A percentile compares a stretch with the other conserved stretches of the same genome.
Conservation (phyloP, 2,113 vertebrate genomes). For the Rostratula benghalensis region DNA sequence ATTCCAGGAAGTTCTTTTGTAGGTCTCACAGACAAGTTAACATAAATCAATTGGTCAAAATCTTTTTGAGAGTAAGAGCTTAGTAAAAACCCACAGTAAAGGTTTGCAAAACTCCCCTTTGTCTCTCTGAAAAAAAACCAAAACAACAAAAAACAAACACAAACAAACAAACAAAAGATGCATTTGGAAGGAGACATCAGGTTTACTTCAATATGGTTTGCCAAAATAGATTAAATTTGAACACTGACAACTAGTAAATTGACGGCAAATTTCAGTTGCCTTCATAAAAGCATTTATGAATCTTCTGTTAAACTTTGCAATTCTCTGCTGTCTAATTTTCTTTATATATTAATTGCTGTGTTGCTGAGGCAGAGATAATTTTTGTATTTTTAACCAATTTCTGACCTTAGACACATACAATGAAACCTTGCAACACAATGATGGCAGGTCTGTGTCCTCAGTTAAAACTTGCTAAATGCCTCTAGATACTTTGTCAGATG, state of each 20-base stretch:
- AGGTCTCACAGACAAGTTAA: neutral
- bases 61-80: neutral
- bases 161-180: too few relatives aligned
- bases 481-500: neutral
- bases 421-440: neutral
- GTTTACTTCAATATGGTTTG: neutral
- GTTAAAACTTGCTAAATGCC: neutral
- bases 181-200: neutral
- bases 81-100: neutral
- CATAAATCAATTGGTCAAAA: neutral
- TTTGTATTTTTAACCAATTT: neutral
- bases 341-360: neutral
- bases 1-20: neutral
- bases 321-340: neutral
- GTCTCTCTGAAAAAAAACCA: neutral
- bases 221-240: neutral
- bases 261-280: neutral
- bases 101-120: neutral
- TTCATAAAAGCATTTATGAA: neutral
- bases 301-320: neutral
- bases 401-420: neutral
- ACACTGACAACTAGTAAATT: neutral
- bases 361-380: neutral
- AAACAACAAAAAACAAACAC: too few relatives aligned
- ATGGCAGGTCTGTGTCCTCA: neutral